A percentile compares a stretch with the other conserved stretches of the same genome.
These are phyloP conservation scores for Sialia sialis DNA, from an alignment of 2,113 vertebrate species.

Conservation along the genomic window DNA sequence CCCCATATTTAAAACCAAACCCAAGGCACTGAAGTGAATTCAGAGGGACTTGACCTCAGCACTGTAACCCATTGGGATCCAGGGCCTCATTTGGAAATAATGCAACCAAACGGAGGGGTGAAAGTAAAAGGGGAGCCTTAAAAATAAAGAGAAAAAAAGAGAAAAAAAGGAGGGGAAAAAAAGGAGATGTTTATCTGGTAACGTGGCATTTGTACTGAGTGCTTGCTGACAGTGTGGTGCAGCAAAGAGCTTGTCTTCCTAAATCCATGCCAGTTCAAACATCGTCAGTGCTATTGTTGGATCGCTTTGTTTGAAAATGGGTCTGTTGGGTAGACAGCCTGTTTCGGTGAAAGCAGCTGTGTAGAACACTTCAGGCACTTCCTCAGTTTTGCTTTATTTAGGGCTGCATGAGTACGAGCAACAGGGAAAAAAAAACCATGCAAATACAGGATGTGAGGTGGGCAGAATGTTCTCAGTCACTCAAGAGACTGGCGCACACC, in stretches of 20 bases:
- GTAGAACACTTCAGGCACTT: neutral
- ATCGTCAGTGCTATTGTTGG: constrained; percentile 45
- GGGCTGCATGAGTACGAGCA: neutral
- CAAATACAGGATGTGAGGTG: neutral
- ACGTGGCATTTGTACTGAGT: constrained; percentile 7
- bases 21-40: fast-evolving
- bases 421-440: neutral
- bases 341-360: neutral
- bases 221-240: constrained; percentile 16
- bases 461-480: neutral
- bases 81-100: neutral
- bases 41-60: neutral
- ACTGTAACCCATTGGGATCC: neutral
- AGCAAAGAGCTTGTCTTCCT: constrained; percentile 30
- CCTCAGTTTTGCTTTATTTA: neutral
- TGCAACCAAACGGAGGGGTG: fast-evolving
- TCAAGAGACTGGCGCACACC: neutral
- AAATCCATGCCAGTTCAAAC: constrained; percentile 41
- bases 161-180: neutral
- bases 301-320: constrained; percentile 35
- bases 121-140: neutral
- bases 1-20: neutral
- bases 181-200: neutral
- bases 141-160: neutral
- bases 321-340: constrained; percentile 8